Percentiles rank a stretch among this genome's conserved stretches.
Evolutionary conservation across 2,888 invertebrate genomes (phyloP).

Genomic region (Bombylius major): DNA sequence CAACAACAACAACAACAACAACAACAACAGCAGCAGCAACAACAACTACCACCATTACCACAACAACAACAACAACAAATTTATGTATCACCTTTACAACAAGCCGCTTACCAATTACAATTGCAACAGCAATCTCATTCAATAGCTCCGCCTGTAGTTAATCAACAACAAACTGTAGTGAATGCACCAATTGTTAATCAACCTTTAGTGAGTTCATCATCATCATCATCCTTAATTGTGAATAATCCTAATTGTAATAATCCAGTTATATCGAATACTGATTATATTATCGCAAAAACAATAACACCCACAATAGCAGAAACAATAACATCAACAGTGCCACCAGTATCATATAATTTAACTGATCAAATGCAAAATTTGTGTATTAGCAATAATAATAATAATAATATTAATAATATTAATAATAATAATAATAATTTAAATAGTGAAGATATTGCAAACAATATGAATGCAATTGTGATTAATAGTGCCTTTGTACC

Average conservation of each 20-base stretch:
- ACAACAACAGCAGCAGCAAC: slow-evolving; percentile 20
- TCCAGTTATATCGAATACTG: too few relatives aligned
- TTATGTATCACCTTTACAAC: background rate
- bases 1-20: background rate
- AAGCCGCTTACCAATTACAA: background rate
- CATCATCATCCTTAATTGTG: slow-evolving; percentile 6
- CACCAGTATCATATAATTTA: slow-evolving; percentile 9
- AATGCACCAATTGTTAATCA: background rate
- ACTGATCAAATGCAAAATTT: slow-evolving; percentile 32
- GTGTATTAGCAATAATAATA: slow-evolving; percentile 17
- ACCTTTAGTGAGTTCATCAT: background rate
- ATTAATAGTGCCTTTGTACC: slow-evolving; percentile 28
- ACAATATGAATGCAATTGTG: slow-evolving; percentile 14
- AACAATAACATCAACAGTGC: slow-evolving; percentile 9
- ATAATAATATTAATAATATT: too few relatives aligned
- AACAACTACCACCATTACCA: slow-evolving; percentile 12
- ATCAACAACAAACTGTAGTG: slow-evolving; percentile 16
- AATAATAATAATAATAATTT: too few relatives aligned
- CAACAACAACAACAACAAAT: slow-evolving; percentile 13
- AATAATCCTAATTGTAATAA: background rate
- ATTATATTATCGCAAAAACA: background rate
- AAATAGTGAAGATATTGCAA: background rate
- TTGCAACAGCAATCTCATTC: background rate
- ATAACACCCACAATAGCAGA: background rate
- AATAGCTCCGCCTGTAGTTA: slow-evolving; percentile 17